Evolutionary conservation across 2,113 vertebrate genomes (phyloP), one percentile per base, ranked within the genome.

Genomic region (Pachypanchax playfairii): DNA sequence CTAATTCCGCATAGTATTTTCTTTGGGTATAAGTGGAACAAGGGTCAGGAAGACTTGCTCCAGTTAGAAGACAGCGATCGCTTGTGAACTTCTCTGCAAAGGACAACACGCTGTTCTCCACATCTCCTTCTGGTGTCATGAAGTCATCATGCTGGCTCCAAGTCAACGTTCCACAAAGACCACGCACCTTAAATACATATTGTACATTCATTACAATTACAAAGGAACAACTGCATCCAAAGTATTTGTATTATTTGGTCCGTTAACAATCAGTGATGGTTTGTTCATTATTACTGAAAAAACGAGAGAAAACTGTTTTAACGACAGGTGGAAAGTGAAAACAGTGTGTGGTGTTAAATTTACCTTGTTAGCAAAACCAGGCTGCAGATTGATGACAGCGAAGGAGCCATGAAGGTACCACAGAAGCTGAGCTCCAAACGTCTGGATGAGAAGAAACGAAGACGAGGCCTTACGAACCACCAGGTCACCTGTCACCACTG

Each of bases 81-180:
- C 54, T 79, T 2, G 84, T 91, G 87, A 93, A 97, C 70, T 92
- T 94, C 62, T 73, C 61, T 17, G 88, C 86, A 3, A 98, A 98
- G 48, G 93, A 91, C 0, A 86, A 0, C 0, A 90, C 47, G 0
- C 87, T 87, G 80, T 61, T 88, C 73, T 98, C 97, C 63, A 96
- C 88, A 0, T 98, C 95, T 0, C 97, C 95, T 0, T 87, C 93
- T 0, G 94, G 94, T 0, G 95, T 96, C 70, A 90, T 91, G 80
- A 98, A 98, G 53, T 98, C 96, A 0, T 97, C 96, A 1, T 90
- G 89, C 87, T 94, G 95, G 84, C 89, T 94, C 92, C 95, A 94
- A 33, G 92, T 96, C 73, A 94, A 91, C 1, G 96, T 98, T 31
- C 95, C 95, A 7, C 96, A 98, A 12, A 98, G 86, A 1, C 96